phyloP scores from a whole-genome alignment of 2,797 vertebrate genomes.

The Moxostoma hubbsi region DNA sequence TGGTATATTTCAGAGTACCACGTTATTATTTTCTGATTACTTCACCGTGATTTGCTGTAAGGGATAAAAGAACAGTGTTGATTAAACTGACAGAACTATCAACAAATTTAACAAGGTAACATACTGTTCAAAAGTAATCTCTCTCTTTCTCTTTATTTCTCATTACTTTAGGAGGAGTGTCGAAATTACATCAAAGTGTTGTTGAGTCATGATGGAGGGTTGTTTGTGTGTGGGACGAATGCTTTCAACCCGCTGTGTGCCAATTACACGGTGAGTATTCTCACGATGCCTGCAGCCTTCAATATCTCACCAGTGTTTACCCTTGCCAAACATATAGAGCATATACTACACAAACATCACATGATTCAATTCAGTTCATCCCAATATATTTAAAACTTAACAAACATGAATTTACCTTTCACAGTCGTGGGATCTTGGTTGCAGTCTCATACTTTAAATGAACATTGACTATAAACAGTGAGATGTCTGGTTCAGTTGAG shows the following conservation, averaged over 20 bases:
- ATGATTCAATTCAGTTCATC: not conserved
- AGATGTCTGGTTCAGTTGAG: no score
- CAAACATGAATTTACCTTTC: not conserved
- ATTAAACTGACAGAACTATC: not conserved
- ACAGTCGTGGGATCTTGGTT: not conserved
- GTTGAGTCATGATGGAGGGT: slow-evolving; percentile 84
- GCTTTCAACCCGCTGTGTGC: slow-evolving; percentile 95
- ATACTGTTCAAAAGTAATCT: not conserved
- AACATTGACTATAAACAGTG: no score
- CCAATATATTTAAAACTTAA: not conserved
- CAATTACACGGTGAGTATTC: slow-evolving; percentile 92
- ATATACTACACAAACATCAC: slow-evolving; percentile 3
- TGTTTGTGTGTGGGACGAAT: slow-evolving; percentile 95
- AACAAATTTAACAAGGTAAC: not conserved
- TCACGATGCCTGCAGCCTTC: not conserved
- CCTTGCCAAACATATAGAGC: not conserved
- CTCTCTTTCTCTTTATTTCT: slow-evolving; percentile 8
- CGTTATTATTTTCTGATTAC: no score
- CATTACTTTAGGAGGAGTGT: slow-evolving; percentile 85
- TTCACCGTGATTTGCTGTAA: not conserved
- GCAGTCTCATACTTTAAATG: no score
- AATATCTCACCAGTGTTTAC: not conserved
- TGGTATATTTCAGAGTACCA: no score
- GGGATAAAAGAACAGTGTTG: not conserved
- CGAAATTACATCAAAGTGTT: slow-evolving; percentile 96